Evolutionary conservation across 2,797 vertebrate species (phyloP), one percentile per base, ranked within the genome.

Genomic region (Pampus argenteus): DNA sequence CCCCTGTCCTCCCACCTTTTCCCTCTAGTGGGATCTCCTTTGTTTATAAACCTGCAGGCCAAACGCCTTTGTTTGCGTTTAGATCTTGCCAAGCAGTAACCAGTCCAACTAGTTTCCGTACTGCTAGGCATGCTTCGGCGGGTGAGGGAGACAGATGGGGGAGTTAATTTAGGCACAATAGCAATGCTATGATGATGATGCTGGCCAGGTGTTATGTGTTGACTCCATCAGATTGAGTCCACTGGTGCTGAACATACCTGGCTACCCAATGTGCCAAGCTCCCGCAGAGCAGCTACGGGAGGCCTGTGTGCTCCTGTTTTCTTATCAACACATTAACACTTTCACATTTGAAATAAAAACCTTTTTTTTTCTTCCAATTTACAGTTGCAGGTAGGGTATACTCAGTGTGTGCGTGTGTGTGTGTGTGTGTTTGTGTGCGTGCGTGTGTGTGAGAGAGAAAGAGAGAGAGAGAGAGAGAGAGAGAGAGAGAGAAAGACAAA

Each of bases 81-180:
- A 44, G 66, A 26, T 74, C 36, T 56, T 40, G 40, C 14, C 25
- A 55, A 61, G 56, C 59, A 0, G 4, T n/a, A 90, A 93, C 91
- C 83, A 79, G 91, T 91, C 80, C 2, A 44, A 92, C 91, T 56
- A 56, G 89, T 92, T 91, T 57, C 49, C 23, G 54, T 5, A 31
- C 34, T 59, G 36, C 20, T 13, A 44, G 40, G 54, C 55, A 57
- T 11, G 49, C 54, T 52, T 8, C 31, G 23, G 23, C 18, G 13
- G 69, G 6, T 8, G 2, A 28, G 31, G 64, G 18, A 18, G 38
- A 57, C 67, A 82, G 74, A 82, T 66, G 68, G 70, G 38, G 23
- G 60, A 57, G 64, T 67, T 69, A 47, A 78, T 74, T 82, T 54
- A 79, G 60, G 78, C 34, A 74, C 60, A 68, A 73, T 66, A 52